Evolutionary conservation across 2,113 vertebrate genomes (phyloP).

Genomic region (Eurypyga helias): DNA sequence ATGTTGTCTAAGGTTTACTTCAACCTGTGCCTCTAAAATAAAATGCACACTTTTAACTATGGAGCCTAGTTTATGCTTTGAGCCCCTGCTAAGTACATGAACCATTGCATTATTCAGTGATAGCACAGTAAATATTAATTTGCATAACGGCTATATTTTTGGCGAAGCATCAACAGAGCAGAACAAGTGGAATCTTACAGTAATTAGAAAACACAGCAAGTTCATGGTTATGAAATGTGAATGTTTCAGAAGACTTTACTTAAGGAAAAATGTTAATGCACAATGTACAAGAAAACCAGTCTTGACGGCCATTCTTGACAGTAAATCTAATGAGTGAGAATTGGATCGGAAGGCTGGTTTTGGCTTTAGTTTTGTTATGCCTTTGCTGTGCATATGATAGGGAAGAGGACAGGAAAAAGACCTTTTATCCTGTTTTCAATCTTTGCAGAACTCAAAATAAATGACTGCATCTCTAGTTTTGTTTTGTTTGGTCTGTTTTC

Average conservation of each 20-base stretch:
- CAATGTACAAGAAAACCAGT: neutral
- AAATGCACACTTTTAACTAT: neutral
- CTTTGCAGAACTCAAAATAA: neutral
- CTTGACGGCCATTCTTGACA: neutral
- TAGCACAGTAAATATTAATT: slow-evolving; percentile 45
- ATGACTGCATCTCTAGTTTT: neutral
- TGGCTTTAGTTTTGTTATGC: neutral
- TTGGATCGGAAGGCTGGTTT: neutral
- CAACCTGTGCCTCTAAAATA: neutral
- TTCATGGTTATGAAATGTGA: slow-evolving; percentile 11
- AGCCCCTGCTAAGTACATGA: neutral
- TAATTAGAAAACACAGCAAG: slow-evolving; percentile 51
- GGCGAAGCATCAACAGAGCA: slow-evolving; percentile 20
- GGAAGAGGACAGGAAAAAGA: neutral
- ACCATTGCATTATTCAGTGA: slow-evolving; percentile 45
- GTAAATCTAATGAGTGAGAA: slow-evolving; percentile 6
- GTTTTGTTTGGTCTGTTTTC: neutral
- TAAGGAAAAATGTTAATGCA: slow-evolving; percentile 1
- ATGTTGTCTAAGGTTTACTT: neutral
- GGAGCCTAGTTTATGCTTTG: neutral
- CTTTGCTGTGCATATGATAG: neutral
- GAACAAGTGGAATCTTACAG: slow-evolving; percentile 9
- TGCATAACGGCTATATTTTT: slow-evolving; percentile 8
- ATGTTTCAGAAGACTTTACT: neutral
- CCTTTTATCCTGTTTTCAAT: neutral